A percentile compares a stretch with the other conserved stretches of the same genome.
Evolutionary conservation across 2,113 vertebrate genomes (phyloP).

Genomic region (Cranoglanis bouderius): DNA sequence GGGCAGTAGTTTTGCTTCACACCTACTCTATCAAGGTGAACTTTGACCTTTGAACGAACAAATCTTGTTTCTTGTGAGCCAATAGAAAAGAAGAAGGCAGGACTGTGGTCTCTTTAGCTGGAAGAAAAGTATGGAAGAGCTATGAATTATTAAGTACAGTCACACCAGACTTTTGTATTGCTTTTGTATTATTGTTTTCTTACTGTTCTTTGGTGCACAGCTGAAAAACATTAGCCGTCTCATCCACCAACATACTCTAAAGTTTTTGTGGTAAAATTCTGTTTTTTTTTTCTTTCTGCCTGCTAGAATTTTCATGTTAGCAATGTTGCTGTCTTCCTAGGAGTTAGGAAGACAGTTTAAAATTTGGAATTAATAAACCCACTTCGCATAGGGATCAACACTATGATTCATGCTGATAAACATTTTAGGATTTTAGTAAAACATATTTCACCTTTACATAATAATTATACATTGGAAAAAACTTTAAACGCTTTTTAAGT

Average conservation of each 20-base stretch:
- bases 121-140: neutral
- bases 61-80: neutral
- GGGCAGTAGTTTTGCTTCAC: neutral
- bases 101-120: neutral
- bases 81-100: neutral
- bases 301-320: neutral
- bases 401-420: conserved; percentile 1
- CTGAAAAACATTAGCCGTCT: neutral
- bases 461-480: neutral
- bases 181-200: neutral
- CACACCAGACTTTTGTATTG: neutral
- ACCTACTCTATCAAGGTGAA: neutral
- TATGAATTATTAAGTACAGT: neutral
- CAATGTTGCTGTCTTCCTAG: neutral
- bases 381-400: neutral
- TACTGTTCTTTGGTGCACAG: neutral
- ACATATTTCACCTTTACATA: neutral
- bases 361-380: conserved; percentile 1
- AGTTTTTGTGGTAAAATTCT: neutral
- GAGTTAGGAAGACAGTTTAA: neutral
- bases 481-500: neutral
- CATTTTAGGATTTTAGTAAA: neutral
- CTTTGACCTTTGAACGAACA: neutral
- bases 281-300: neutral
- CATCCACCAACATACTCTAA: neutral